Percentiles rank a stretch among this genome's conserved stretches.
phyloP scores from a whole-genome alignment of 1,140 invertebrate genomes.

The Pogonus chalceus region DNA sequence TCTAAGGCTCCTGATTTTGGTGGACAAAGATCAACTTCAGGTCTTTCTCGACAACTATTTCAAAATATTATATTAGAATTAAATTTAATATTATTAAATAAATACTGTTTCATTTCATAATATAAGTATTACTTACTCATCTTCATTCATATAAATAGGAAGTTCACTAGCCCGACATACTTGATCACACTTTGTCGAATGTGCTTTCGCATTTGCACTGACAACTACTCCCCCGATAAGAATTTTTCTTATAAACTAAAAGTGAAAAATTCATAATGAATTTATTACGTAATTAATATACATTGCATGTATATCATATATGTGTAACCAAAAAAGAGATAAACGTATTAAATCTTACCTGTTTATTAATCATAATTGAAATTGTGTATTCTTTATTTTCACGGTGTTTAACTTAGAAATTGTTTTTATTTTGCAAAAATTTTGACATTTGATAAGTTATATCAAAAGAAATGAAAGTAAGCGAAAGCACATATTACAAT shows the following conservation, averaged over 20 bases:
- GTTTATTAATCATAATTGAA: too few species aligned
- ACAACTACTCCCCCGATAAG: conserved; percentile 27
- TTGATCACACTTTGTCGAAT: not conserved
- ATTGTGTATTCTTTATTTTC: not conserved
- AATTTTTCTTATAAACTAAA: conserved; percentile 26
- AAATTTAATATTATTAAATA: not conserved
- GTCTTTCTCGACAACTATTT: not conserved
- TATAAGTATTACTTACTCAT: conserved; percentile 1
- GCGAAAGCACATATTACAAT: too few species aligned
- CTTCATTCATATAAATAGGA: conserved; percentile 40
- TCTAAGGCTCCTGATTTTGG: conserved; percentile 21
- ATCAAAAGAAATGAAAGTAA: too few species aligned
- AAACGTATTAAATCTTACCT: too few species aligned
- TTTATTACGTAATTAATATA: not conserved
- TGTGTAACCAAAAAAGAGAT: not conserved
- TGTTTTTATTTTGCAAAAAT: not conserved
- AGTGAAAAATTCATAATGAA: not conserved
- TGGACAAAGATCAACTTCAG: conserved; percentile 13
- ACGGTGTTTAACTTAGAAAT: not conserved
- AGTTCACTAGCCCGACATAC: conserved; percentile 42
- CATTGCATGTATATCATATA: not conserved
- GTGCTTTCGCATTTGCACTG: conserved; percentile 17
- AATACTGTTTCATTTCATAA: not conserved
- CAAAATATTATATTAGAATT: not conserved
- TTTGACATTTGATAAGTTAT: too few species aligned